These are phyloP conservation scores for Subacronicta megacephala DNA, from an alignment of 2,888 invertebrate species.

Conservation along the genomic window DNA sequence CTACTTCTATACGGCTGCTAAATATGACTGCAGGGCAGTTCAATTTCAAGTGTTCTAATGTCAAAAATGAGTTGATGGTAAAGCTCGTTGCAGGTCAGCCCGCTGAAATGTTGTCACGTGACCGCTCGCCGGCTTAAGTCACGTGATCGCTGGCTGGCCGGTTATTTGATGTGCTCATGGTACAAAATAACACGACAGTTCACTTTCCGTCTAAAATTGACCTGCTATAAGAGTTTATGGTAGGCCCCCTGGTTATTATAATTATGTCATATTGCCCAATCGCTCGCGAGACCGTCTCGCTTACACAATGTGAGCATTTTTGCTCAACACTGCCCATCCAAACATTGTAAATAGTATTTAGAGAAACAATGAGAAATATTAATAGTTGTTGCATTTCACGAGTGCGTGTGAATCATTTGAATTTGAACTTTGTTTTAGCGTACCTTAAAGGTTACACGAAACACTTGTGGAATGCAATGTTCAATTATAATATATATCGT, in stretches of 20 bases:
- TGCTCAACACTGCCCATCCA: constrained; percentile 75
- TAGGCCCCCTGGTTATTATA: constrained; percentile 63
- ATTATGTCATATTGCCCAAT: constrained; percentile 72
- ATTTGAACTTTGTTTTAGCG: not conserved
- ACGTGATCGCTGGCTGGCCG: no score
- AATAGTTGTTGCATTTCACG: constrained; percentile 13
- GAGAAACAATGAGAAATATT: constrained; percentile 75
- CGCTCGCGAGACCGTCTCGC: constrained; percentile 66
- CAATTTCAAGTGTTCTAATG: no score
- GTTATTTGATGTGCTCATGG: no score
- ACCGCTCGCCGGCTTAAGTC: no score
- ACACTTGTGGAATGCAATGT: not conserved
- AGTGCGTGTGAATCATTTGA: not conserved
- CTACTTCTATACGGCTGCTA: no score
- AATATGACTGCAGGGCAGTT: no score
- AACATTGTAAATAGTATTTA: constrained; percentile 57
- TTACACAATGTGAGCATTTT: constrained; percentile 78
- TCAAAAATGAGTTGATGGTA: no score
- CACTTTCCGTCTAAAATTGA: no score
- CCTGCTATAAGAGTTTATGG: no score
- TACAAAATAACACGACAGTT: no score
- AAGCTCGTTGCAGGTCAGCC: no score
- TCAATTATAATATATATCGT: constrained; percentile 42
- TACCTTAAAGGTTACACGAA: not conserved
- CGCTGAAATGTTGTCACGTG: no score